A percentile compares a stretch with the other conserved stretches of the same genome.
phyloP scores from a whole-genome alignment of 2,888 invertebrate species.

The Augiades crinisus region DNA sequence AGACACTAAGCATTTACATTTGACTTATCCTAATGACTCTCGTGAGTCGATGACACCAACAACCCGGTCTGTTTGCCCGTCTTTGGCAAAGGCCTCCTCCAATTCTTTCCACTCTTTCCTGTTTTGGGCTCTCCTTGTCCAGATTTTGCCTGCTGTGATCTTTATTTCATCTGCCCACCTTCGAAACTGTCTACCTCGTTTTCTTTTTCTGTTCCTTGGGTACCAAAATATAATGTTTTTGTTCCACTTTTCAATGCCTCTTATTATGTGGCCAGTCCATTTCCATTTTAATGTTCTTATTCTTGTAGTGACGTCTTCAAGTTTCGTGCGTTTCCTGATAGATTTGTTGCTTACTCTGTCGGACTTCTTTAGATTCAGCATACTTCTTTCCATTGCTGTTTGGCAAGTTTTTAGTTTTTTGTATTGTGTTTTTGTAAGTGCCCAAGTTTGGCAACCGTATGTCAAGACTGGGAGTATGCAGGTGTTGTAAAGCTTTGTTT shows the following conservation, averaged over 20 bases:
- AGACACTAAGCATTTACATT: too few species aligned
- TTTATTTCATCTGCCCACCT: not conserved
- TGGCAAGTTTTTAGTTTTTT: slow-evolving; percentile 16
- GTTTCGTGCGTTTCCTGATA: not conserved
- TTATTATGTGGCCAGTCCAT: not conserved
- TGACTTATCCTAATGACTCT: too few species aligned
- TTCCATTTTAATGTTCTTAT: not conserved
- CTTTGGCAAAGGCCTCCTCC: not conserved
- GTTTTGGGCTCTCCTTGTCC: not conserved
- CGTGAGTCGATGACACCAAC: too few species aligned
- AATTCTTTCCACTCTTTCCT: not conserved
- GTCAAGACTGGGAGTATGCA: slow-evolving; percentile 21
- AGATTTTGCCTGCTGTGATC: not conserved
- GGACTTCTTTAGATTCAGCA: not conserved
- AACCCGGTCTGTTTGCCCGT: not conserved
- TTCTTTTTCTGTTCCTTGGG: not conserved
- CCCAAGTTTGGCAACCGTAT: slow-evolving; percentile 21
- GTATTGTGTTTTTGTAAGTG: slow-evolving; percentile 9
- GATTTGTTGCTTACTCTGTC: not conserved
- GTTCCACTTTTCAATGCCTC: too few species aligned
- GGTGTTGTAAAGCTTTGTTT: slow-evolving; percentile 6
- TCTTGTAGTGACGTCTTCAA: not conserved
- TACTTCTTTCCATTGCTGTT: slow-evolving; percentile 5
- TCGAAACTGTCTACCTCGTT: not conserved
- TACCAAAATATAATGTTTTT: too few species aligned